phyloP scores from a whole-genome alignment of 2,888 invertebrate genomes.

The Caenorhabditis sp. region DNA sequence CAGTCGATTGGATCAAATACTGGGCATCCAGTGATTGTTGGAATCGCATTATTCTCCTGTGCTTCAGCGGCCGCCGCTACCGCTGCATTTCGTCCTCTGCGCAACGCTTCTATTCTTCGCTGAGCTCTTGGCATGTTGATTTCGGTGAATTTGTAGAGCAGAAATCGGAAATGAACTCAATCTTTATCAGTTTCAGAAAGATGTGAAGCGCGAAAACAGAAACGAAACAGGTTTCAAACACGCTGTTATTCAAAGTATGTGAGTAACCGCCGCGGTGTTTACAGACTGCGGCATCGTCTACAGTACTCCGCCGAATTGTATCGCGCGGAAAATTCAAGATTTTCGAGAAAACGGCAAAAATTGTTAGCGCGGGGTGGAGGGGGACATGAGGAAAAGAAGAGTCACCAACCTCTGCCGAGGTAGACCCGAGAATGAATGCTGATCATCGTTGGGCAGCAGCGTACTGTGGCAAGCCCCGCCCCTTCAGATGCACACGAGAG shows the following conservation, averaged over 20 bases:
- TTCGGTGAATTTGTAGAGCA: background rate
- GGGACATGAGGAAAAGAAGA: background rate
- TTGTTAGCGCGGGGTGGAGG: background rate
- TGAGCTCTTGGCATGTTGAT: background rate
- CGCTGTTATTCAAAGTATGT: slow-evolving; percentile 4
- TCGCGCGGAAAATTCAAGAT: background rate
- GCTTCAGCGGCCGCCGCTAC: slow-evolving; percentile 3
- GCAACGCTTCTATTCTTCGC: background rate
- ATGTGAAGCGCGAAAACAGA: slow-evolving; percentile 12
- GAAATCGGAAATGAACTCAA: background rate
- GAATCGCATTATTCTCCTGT: background rate
- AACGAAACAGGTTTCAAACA: background rate
- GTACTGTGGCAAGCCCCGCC: background rate
- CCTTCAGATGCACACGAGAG: background rate
- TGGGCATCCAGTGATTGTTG: slow-evolving; percentile 60
- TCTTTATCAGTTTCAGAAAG: background rate
- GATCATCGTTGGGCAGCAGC: background rate
- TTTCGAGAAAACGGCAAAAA: background rate
- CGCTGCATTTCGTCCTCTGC: slow-evolving; percentile 4
- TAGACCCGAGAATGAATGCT: background rate
- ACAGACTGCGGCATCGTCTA: slow-evolving; percentile 4
- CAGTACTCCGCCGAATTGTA: slow-evolving; percentile 19
- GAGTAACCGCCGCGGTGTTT: slow-evolving; percentile 13
- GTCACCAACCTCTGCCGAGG: background rate
- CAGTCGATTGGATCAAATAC: slow-evolving; percentile 63